Percentiles rank a stretch among this genome's conserved stretches.
phyloP scores from a whole-genome alignment of 2,888 invertebrate species.

The Agapostemon virescens region DNA sequence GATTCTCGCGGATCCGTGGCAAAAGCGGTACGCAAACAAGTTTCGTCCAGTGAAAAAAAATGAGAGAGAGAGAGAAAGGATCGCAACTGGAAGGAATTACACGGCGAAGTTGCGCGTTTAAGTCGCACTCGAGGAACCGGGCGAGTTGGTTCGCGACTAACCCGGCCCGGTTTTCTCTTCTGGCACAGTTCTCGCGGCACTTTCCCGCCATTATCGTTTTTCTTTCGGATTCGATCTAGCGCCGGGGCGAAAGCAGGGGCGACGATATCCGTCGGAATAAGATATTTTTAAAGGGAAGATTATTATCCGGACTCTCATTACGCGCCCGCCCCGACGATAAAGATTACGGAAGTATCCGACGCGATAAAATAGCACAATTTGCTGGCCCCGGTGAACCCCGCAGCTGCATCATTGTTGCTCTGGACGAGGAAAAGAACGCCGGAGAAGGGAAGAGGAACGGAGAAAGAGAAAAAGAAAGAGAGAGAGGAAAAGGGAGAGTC shows the following conservation, averaged over 20 bases:
- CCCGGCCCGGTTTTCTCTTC: constrained; percentile 5
- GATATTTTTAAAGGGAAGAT: constrained; percentile 47
- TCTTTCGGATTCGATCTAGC: constrained; percentile 38
- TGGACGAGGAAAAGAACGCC: constrained; percentile 10
- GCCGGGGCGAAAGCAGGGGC: background rate
- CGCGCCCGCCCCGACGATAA: constrained; percentile 46
- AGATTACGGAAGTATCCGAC: constrained; percentile 63
- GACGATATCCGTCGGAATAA: constrained; percentile 38
- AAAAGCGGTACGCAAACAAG: background rate
- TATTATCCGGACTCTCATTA: constrained; percentile 56
- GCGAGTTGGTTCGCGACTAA: constrained; percentile 32
- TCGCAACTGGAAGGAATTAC: constrained; percentile 23
- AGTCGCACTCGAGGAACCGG: constrained; percentile 32
- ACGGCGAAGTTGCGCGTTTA: constrained; percentile 23
- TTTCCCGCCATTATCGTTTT: constrained; percentile 42
- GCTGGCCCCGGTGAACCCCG: constrained; percentile 45
- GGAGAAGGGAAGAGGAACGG: background rate
- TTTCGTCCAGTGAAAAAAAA: background rate
- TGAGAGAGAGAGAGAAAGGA: background rate
- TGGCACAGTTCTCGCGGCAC: constrained; percentile 13
- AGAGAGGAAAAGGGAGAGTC: background rate
- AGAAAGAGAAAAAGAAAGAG: background rate
- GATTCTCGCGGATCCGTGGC: background rate
- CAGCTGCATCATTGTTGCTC: constrained; percentile 54
- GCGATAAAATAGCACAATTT: constrained; percentile 63